A percentile compares a stretch with the other conserved stretches of the same genome.
phyloP scores from a whole-genome alignment of 2,888 invertebrate species.

The Orchesellides sinensis region DNA sequence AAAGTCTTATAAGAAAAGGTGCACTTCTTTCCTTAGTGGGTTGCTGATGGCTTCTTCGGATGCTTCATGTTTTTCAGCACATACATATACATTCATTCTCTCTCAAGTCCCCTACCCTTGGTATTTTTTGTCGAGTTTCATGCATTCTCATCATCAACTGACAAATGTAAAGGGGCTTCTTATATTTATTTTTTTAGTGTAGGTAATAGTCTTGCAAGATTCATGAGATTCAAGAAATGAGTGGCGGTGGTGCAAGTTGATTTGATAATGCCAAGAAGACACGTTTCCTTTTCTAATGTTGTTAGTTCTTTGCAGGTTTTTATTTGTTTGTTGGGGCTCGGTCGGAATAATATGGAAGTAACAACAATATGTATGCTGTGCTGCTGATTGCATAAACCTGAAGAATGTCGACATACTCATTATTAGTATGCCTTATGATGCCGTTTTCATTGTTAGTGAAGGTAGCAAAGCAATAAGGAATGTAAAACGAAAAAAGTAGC shows the following conservation, averaged over 20 bases:
- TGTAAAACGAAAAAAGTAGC: not conserved
- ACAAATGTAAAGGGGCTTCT: conserved; percentile 39
- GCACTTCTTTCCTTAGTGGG: too few species aligned
- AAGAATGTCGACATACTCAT: not conserved
- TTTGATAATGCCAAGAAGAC: not conserved
- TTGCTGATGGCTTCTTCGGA: too few species aligned
- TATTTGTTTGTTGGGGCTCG: not conserved
- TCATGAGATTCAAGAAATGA: conserved; percentile 25
- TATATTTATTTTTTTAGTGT: conserved; percentile 30
- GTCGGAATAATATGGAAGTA: not conserved
- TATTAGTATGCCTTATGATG: not conserved
- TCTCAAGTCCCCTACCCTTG: conserved; percentile 35
- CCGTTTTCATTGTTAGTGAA: not conserved
- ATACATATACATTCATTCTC: too few species aligned
- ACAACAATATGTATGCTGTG: not conserved
- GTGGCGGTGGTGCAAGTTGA: not conserved
- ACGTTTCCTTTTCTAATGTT: too few species aligned
- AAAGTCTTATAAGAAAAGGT: too few species aligned
- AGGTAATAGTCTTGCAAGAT: conserved; percentile 8
- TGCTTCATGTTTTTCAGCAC: conserved; percentile 54
- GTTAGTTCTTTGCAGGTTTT: not conserved
- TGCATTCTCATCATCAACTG: conserved; percentile 12
- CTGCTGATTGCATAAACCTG: conserved; percentile 9
- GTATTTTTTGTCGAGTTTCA: conserved; percentile 5
- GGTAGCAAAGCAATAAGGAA: not conserved